Conservation (phyloP, 37 sponge, comb jelly and placozoan species). For the Bolinopsis microptera region DNA sequence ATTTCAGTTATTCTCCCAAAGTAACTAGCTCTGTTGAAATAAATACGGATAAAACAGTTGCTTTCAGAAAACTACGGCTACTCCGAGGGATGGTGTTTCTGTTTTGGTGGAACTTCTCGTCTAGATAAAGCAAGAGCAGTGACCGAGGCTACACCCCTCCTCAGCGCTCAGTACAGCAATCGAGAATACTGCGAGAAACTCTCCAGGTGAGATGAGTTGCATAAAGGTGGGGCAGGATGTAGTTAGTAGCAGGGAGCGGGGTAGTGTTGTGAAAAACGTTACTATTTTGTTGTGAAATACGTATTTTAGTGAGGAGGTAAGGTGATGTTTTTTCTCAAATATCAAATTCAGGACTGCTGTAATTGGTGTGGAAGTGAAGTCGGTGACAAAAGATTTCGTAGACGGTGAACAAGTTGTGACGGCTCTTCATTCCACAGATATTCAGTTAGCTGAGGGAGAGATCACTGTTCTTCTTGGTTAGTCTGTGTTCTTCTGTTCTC, state of each 20-base stretch:
- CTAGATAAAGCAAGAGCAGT: background rate
- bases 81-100: background rate
- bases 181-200: background rate
- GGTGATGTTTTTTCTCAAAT: too few species aligned
- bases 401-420: background rate
- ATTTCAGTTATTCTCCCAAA: too few species aligned
- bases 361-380: background rate
- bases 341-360: too few species aligned
- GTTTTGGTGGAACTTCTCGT: background rate
- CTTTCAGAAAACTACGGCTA: background rate
- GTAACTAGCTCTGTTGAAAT: too few species aligned
- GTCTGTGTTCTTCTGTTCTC: background rate
- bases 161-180: background rate
- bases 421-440: background rate
- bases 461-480: slow-evolving; percentile 18
- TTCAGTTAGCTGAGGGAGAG: background rate
- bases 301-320: too few species aligned
- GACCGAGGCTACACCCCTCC: background rate
- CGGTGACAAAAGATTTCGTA: background rate
- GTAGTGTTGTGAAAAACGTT: too few species aligned
- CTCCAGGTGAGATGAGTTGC: too few species aligned
- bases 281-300: too few species aligned
- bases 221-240: too few species aligned
- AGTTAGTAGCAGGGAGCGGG: too few species aligned
- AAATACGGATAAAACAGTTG: too few species aligned